Percentiles rank a stretch among this genome's conserved stretches.
Evolutionary conservation across 1,140 invertebrate species (phyloP).

Genomic region (Doryteuthis pealeii): DNA sequence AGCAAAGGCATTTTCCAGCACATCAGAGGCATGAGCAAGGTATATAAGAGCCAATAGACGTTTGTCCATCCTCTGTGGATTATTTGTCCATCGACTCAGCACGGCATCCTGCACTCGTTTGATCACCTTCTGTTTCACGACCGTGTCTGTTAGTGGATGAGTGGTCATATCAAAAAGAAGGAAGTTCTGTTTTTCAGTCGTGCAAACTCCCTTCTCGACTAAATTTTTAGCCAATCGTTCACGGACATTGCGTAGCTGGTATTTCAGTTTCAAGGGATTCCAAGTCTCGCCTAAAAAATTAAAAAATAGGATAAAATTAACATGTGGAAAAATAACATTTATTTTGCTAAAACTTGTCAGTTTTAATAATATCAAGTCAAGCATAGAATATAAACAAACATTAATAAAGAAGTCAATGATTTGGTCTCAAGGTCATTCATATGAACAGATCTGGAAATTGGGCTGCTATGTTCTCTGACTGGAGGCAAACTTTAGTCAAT

Average conservation of each 20-base stretch:
- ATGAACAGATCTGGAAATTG: no score
- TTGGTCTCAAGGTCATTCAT: no score
- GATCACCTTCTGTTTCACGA: conserved; percentile 93
- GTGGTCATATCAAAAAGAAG: conserved; percentile 99
- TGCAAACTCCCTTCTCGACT: conserved; percentile 99
- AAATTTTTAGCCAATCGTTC: conserved; percentile 99
- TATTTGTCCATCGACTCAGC: conserved; percentile 93
- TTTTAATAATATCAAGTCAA: no score
- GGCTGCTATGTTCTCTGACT: no score
- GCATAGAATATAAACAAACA: no score
- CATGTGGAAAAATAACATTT: not conserved
- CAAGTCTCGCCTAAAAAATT: conserved; percentile 89
- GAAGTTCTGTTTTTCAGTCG: conserved; percentile 99
- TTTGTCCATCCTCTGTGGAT: conserved; percentile 96
- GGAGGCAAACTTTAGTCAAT: no score
- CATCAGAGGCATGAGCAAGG: conserved; percentile 96
- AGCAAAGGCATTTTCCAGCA: conserved; percentile 99
- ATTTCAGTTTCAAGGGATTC: conserved; percentile 98
- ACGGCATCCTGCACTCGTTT: conserved; percentile 97
- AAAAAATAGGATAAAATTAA: not conserved
- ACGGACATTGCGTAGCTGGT: conserved; percentile 97
- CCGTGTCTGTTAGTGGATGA: conserved; percentile 95
- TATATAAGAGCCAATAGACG: conserved; percentile 89
- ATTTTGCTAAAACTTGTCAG: conserved; percentile 16
- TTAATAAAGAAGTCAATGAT: no score